Conservation (phyloP, 2,888 invertebrate species). For the Malacosoma neustria region DNA sequence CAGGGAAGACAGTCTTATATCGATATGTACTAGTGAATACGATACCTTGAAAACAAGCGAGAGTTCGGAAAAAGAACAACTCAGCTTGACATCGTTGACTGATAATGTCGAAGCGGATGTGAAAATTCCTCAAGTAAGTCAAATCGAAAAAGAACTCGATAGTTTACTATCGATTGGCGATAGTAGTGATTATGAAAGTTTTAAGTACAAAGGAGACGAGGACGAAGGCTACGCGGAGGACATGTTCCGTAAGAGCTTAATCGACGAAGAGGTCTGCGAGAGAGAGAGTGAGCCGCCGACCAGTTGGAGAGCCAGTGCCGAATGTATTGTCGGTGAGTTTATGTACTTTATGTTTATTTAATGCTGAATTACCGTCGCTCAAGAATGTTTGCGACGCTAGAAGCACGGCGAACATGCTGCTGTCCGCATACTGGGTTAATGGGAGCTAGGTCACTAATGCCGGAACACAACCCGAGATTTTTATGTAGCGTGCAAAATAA, state of each 20-base stretch:
- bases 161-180: slow-evolving; percentile 74
- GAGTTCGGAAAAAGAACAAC: slow-evolving; percentile 43
- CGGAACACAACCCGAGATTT: too few relatives aligned
- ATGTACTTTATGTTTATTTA: too few relatives aligned
- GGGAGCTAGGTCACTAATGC: too few relatives aligned
- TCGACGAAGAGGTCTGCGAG: slow-evolving; percentile 9
- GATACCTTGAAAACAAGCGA: slow-evolving; percentile 35
- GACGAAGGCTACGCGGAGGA: slow-evolving; percentile 61
- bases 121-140: slow-evolving; percentile 10
- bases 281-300: slow-evolving; percentile 41
- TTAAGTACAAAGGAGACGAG: slow-evolving; percentile 77
- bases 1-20: slow-evolving; percentile 59
- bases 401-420: too few relatives aligned
- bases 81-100: slow-evolving; percentile 47
- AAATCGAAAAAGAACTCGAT: slow-evolving; percentile 40
- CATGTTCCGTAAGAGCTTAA: slow-evolving; percentile 55
- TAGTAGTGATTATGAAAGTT: slow-evolving; percentile 81
- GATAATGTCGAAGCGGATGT: slow-evolving; percentile 25
- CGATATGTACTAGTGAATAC: slow-evolving; percentile 59
- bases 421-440: too few relatives aligned
- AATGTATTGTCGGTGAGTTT: slow-evolving; percentile 52
- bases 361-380: too few relatives aligned
- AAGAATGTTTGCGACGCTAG: too few relatives aligned
- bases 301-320: slow-evolving; percentile 53
- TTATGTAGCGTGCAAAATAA: too few relatives aligned